Evolutionary conservation across 30 jellyfish, hydroid and myxozoan species (phyloP).

Genomic region (Cassiopea xamachana): DNA sequence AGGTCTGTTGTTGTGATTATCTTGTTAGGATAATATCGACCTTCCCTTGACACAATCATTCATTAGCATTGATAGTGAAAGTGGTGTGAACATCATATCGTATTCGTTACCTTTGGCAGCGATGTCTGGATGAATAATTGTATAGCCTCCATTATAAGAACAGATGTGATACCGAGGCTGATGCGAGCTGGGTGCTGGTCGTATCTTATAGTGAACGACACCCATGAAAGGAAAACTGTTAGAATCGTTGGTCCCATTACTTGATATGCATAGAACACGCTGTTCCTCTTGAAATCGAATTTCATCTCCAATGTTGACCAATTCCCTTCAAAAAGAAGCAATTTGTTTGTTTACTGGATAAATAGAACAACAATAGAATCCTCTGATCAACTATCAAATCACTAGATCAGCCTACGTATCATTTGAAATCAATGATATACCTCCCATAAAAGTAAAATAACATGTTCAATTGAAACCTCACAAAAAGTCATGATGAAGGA

Average conservation of each 20-base stretch:
- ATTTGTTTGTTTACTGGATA: not conserved
- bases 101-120: conserved; percentile 76
- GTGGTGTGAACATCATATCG: not conserved
- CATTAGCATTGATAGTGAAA: not conserved
- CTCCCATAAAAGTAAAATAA: too few relatives aligned
- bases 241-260: conserved; percentile 86
- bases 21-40: too few relatives aligned
- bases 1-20: too few relatives aligned
- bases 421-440: too few relatives aligned
- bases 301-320: conserved; percentile 83
- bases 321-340: conserved; percentile 42
- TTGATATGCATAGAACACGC: conserved; percentile 77
- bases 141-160: conserved; percentile 94
- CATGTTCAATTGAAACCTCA: too few relatives aligned
- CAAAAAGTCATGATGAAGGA: too few relatives aligned
- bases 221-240: conserved; percentile 85
- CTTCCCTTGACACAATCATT: too few relatives aligned
- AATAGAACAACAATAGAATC: not conserved
- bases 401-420: not conserved
- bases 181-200: conserved; percentile 90
- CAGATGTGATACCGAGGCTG: conserved; percentile 84
- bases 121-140: conserved; percentile 71
- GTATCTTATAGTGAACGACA: conserved; percentile 67
- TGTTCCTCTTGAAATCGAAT: conserved; percentile 70
- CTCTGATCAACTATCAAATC: not conserved